Evolutionary conservation across 2,888 invertebrate genomes (phyloP).

Genomic region (Phrixothrix hirtus): DNA sequence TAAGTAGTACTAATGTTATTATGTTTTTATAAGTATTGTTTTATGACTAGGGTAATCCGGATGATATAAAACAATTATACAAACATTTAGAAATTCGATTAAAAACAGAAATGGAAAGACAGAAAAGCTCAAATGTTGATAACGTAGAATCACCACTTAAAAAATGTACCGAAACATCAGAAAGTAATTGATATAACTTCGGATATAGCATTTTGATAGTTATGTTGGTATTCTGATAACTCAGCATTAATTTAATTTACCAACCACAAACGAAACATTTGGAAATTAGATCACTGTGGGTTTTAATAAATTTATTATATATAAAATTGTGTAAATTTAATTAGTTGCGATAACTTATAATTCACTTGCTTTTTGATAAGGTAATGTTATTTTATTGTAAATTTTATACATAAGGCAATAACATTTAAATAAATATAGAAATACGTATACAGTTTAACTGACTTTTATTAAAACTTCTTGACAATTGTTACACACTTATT

Average conservation of each 20-base stretch:
- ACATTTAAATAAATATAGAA: not conserved
- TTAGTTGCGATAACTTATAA: not conserved
- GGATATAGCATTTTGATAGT: not conserved
- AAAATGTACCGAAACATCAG: not conserved
- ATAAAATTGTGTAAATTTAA: not conserved
- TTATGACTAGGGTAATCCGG: constrained; percentile 63
- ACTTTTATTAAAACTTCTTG: too few relatives aligned
- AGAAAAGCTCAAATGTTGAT: constrained; percentile 36
- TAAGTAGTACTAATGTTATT: constrained; percentile 50
- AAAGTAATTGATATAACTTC: not conserved
- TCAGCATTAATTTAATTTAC: too few relatives aligned
- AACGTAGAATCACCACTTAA: not conserved
- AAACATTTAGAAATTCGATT: constrained; percentile 66
- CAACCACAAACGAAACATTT: too few relatives aligned
- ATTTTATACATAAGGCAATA: constrained; percentile 29
- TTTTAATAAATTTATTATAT: too few relatives aligned
- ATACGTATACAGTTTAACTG: not conserved
- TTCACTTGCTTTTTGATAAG: constrained; percentile 12
- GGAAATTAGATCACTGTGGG: too few relatives aligned
- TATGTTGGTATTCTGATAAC: too few relatives aligned
- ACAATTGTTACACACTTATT: too few relatives aligned
- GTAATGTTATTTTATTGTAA: constrained; percentile 21
- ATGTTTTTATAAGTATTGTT: constrained; percentile 15
- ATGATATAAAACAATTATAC: constrained; percentile 69
- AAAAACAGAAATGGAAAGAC: constrained; percentile 52